Evolutionary conservation across 35 echinoderm and acorn worm species (phyloP).

Genomic region (Patiria miniata): DNA sequence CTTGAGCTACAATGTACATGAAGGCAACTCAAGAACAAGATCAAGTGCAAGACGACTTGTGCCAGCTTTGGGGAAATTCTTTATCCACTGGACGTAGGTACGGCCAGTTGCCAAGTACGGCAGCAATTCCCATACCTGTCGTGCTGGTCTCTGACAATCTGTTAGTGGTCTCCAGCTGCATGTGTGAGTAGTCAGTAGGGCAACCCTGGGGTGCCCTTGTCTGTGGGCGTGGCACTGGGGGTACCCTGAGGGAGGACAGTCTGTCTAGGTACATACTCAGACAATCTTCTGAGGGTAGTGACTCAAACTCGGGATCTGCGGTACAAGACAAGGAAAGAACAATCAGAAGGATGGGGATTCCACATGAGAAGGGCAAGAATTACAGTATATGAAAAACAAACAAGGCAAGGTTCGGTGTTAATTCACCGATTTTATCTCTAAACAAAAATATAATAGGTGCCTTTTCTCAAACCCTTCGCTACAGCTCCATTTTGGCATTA

Average conservation of each 20-base stretch:
- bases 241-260: conserved; percentile 39
- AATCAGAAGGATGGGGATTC: no score
- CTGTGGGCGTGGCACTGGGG: conserved; percentile 19
- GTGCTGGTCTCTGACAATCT: not conserved
- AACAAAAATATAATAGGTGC: not conserved
- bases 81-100: no score
- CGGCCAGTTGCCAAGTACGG: no score
- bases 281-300: conserved; percentile 34
- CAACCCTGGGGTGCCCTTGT: conserved; percentile 21
- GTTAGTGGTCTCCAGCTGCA: conserved; percentile 37
- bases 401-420: not conserved
- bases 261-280: conserved; percentile 37
- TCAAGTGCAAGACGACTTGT: no score
- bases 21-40: no score
- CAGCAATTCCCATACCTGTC: not conserved
- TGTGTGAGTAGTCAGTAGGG: conserved; percentile 46
- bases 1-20: no score
- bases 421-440: not conserved
- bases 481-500: no score
- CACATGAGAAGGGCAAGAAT: no score
- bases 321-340: not conserved
- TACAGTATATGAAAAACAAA: not conserved
- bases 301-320: conserved; percentile 1
- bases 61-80: no score
- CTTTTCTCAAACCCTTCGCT: no score